These are phyloP conservation scores for Conomelus anceps DNA, from an alignment of 2,888 invertebrate genomes.

Conservation along the genomic window DNA sequence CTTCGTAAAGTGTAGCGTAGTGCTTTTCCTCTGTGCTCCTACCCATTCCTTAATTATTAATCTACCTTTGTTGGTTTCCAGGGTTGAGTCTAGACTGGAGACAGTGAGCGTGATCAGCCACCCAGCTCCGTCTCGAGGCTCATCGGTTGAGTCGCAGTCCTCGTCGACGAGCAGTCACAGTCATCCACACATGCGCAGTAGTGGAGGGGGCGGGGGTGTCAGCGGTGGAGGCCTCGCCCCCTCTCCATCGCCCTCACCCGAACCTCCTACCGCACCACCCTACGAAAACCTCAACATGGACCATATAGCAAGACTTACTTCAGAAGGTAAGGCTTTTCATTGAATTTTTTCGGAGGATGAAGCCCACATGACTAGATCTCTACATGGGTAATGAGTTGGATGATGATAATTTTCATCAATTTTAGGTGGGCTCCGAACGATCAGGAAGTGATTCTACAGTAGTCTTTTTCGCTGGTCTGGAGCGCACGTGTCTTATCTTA, in stretches of 20 bases:
- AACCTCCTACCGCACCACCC: conserved; percentile 36
- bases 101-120: conserved; percentile 8
- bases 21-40: too few relatives aligned
- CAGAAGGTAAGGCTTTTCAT: conserved; percentile 54
- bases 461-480: too few relatives aligned
- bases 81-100: conserved; percentile 8
- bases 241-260: conserved; percentile 17
- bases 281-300: conserved; percentile 89
- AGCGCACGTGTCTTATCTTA: too few relatives aligned
- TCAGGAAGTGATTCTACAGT: too few relatives aligned
- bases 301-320: conserved; percentile 79
- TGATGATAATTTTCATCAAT: too few relatives aligned
- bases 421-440: too few relatives aligned
- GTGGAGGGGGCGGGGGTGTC: background rate
- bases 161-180: conserved; percentile 21
- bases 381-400: too few relatives aligned
- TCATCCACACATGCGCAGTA: background rate
- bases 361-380: too few relatives aligned
- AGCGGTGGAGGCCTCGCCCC: conserved; percentile 5
- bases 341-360: background rate
- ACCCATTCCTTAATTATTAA: too few relatives aligned
- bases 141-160: conserved; percentile 32
- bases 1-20: too few relatives aligned
- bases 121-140: conserved; percentile 27
- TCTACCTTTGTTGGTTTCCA: background rate